Conservation (phyloP, 2,113 vertebrate species). For the Pomatostomus ruficeps region DNA sequence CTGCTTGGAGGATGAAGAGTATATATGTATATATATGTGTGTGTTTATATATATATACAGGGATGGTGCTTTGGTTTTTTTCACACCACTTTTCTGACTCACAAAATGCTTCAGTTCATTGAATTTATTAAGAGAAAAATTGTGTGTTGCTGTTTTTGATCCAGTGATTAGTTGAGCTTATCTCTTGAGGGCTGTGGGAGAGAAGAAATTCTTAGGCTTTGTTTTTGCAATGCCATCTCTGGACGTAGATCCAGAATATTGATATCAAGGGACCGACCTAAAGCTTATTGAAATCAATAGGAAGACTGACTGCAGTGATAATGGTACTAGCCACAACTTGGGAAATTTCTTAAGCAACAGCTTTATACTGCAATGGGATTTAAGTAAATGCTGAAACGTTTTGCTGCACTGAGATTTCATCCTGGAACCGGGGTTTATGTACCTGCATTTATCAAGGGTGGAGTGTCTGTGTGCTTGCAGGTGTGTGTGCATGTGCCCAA, state of each 20-base stretch:
- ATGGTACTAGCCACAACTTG: background rate
- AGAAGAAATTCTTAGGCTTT: background rate
- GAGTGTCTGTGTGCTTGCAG: background rate
- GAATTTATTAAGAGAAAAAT: conserved; percentile 7
- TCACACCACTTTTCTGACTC: background rate
- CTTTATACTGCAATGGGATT: background rate
- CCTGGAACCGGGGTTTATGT: background rate
- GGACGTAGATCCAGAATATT: background rate
- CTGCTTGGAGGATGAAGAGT: background rate
- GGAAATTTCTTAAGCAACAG: background rate
- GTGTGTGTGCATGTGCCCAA: background rate
- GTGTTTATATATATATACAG: background rate
- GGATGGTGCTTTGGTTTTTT: background rate
- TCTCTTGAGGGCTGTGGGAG: background rate
- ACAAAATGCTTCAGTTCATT: background rate
- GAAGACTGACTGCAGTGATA: background rate
- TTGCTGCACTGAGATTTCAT: background rate
- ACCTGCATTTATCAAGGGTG: background rate
- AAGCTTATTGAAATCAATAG: conserved; percentile 39
- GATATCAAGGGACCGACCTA: background rate
- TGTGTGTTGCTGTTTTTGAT: background rate
- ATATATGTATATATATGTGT: accelerated
- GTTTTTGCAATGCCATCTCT: background rate
- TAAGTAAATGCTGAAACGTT: background rate
- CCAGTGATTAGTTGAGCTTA: background rate